A percentile compares a stretch with the other conserved stretches of the same genome.
phyloP scores from a whole-genome alignment of 1,140 invertebrate genomes.

The Bactericera cockerelli region DNA sequence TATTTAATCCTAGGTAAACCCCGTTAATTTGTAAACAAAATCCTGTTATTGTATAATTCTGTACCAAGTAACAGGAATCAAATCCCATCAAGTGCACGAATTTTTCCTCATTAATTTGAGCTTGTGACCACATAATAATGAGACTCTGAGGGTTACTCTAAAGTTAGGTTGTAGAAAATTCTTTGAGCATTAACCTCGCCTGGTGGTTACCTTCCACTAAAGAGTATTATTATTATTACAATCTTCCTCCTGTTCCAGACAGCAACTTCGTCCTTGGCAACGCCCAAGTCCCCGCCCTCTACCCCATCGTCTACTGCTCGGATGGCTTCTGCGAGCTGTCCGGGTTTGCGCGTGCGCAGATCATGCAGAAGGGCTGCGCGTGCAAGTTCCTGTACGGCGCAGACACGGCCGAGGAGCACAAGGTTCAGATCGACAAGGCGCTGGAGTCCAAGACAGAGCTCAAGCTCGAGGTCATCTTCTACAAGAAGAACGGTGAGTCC shows the following conservation, averaged over 20 bases:
- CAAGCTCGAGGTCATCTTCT: conserved; percentile 85
- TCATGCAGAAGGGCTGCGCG: conserved; percentile 92
- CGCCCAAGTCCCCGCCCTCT: conserved; percentile 72
- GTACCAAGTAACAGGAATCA: no score
- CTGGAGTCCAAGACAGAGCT: conserved; percentile 78
- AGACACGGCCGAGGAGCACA: conserved; percentile 78
- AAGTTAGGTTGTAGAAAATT: no score
- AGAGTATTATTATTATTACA: no score
- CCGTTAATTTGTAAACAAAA: no score
- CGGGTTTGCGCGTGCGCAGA: conserved; percentile 80
- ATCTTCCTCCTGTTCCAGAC: conserved; percentile 49
- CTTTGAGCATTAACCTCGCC: no score
- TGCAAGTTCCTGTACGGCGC: conserved; percentile 90
- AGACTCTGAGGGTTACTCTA: no score
- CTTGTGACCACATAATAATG: no score
- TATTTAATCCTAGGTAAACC: no score
- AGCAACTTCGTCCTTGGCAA: conserved; percentile 96
- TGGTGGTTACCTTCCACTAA: no score
- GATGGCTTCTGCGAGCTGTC: conserved; percentile 96
- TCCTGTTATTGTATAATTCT: no score
- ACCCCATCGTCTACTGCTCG: conserved; percentile 94
- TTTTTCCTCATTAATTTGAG: no score
- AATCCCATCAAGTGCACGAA: no score
- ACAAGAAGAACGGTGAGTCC: conserved; percentile 88
- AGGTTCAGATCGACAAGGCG: conserved; percentile 72